Evolutionary conservation across 2,113 vertebrate species (phyloP).

Genomic region (Eurystomus gularis): DNA sequence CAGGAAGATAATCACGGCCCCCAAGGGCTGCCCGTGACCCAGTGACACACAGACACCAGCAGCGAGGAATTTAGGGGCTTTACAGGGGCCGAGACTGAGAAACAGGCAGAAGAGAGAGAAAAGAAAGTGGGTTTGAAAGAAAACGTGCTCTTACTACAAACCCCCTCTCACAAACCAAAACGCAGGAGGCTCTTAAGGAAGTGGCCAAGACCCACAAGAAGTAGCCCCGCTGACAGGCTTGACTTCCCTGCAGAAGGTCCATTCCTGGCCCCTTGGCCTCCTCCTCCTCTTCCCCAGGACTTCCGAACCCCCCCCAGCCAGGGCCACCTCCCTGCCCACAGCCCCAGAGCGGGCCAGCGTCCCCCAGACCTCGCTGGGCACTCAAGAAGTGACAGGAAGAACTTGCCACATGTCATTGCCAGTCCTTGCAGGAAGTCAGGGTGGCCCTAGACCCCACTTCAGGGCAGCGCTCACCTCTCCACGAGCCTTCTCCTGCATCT

Average conservation of each 20-base stretch:
- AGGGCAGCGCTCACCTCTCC: not conserved
- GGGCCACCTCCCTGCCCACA: not conserved
- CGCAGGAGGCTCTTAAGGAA: not conserved
- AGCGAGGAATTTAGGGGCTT: not conserved
- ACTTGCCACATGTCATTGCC: accelerated
- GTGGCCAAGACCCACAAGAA: not conserved
- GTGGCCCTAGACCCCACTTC: accelerated
- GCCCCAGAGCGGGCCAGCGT: not conserved
- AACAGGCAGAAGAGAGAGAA: not conserved
- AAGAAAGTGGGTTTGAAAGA: not conserved
- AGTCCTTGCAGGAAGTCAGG: not conserved
- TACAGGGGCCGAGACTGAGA: accelerated
- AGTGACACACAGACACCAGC: not conserved
- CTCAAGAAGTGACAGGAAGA: not conserved
- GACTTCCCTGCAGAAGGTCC: not conserved
- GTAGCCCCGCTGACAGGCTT: accelerated
- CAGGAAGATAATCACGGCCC: not conserved
- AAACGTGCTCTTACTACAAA: accelerated
- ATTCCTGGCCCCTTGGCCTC: not conserved
- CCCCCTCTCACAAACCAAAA: not conserved
- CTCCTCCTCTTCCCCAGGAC: not conserved
- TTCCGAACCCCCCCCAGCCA: not conserved
- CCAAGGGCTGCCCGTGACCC: not conserved
- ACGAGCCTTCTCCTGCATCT: not conserved
- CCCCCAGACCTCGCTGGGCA: accelerated